These are phyloP conservation scores for Lophochroa leadbeateri DNA, from an alignment of 2,113 vertebrate species.

Conservation along the genomic window DNA sequence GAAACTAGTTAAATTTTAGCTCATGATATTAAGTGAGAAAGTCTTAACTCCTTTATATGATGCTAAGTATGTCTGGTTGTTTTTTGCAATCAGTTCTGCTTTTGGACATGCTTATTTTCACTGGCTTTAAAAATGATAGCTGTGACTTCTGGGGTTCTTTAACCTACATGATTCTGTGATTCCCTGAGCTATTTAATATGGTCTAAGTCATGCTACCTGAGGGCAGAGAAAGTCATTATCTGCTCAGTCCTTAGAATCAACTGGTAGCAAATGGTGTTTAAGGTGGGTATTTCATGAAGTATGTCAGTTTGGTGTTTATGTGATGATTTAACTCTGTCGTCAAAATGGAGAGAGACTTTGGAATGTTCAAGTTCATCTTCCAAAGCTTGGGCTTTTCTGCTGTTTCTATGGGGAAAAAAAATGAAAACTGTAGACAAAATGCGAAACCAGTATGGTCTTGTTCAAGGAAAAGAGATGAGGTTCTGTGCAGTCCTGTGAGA, in stretches of 20 bases:
- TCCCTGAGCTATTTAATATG: not conserved
- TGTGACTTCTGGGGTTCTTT: not conserved
- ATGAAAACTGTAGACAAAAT: not conserved
- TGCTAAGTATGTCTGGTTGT: not conserved
- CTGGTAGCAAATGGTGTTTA: not conserved
- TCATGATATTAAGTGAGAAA: not conserved
- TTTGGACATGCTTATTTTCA: not conserved
- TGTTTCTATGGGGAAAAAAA: not conserved
- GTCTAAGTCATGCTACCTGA: not conserved
- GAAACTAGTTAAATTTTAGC: not conserved
- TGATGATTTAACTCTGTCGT: not conserved
- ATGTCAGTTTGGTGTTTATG: not conserved
- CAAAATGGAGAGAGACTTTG: not conserved
- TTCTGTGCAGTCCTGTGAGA: not conserved
- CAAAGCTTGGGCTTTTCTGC: not conserved
- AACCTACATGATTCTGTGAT: accelerated
- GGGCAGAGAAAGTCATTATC: not conserved
- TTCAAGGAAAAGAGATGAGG: not conserved
- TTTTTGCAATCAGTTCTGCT: not conserved
- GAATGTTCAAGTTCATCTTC: not conserved
- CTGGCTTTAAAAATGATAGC: not conserved
- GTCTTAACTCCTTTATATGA: not conserved
- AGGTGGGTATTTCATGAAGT: not conserved
- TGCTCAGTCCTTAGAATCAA: not conserved
- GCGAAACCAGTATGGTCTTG: accelerated